Conservation (phyloP, 2,888 invertebrate species). For the Kryphioiulus occultus region DNA sequence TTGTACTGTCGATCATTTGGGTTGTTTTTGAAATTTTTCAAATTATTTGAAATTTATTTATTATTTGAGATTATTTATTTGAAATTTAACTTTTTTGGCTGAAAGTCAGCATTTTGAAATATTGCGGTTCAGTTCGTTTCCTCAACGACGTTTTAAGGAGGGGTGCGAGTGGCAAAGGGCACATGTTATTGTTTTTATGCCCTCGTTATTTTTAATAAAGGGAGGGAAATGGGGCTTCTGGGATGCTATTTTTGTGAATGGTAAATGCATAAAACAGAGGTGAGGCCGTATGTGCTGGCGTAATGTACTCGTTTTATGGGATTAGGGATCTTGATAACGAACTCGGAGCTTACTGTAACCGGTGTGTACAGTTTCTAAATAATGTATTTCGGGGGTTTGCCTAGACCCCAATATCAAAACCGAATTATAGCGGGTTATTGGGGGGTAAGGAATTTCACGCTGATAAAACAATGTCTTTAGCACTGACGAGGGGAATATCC, state of each 20-base stretch:
- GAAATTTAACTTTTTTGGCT: too few relatives aligned
- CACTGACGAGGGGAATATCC: background rate
- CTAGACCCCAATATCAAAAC: background rate
- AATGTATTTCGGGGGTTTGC: background rate
- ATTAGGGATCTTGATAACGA: constrained; percentile 23
- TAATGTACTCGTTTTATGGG: background rate
- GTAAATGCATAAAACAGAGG: background rate
- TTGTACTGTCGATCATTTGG: too few relatives aligned
- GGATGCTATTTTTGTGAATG: background rate
- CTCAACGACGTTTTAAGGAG: background rate
- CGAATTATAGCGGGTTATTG: background rate
- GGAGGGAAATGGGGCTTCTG: background rate
- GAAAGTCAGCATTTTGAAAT: background rate
- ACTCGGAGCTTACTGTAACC: background rate
- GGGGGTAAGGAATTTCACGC: background rate
- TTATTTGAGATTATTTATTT: too few relatives aligned
- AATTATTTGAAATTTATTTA: too few relatives aligned
- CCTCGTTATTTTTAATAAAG: constrained; percentile 9
- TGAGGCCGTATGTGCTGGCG: background rate
- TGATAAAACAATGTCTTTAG: background rate
- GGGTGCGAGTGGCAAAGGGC: constrained; percentile 1
- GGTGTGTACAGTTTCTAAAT: background rate
- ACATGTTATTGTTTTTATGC: background rate
- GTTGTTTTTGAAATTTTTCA: too few relatives aligned
- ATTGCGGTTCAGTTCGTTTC: background rate